Conservation (phyloP, 2,888 invertebrate genomes). For the Sphaeridia pumilis region DNA sequence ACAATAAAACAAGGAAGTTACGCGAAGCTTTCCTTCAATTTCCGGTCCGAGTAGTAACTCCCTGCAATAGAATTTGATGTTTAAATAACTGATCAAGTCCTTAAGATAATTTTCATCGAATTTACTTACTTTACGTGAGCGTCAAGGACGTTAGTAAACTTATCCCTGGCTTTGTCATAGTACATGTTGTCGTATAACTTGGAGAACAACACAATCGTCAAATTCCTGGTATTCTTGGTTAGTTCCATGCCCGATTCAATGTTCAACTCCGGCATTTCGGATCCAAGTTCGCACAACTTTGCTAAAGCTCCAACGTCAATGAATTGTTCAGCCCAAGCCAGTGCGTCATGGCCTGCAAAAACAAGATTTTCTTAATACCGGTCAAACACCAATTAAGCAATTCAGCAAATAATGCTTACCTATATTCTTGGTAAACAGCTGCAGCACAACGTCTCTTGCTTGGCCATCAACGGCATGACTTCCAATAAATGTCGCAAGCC, state of each 20-base stretch:
- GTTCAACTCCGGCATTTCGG: conserved; percentile 82
- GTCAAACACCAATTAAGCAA: not conserved
- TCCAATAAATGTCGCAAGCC: conserved; percentile 72
- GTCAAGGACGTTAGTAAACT: conserved; percentile 64
- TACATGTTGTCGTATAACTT: conserved; percentile 93
- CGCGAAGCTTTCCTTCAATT: conserved; percentile 72
- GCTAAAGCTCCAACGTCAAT: conserved; percentile 52
- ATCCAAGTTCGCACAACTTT: conserved; percentile 77
- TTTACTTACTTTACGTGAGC: conserved; percentile 62
- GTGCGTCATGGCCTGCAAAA: conserved; percentile 49
- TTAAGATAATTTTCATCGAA: too few species aligned
- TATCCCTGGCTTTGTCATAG: conserved; percentile 67
- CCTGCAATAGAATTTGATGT: conserved; percentile 36
- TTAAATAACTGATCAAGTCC: too few species aligned
- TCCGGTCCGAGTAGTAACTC: conserved; percentile 73
- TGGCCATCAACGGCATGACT: conserved; percentile 70
- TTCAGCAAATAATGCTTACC: conserved; percentile 38
- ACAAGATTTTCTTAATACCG: not conserved
- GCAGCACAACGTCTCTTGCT: conserved; percentile 84
- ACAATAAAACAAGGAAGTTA: conserved; percentile 75
- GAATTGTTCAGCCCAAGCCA: conserved; percentile 84
- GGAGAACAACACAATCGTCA: conserved; percentile 80
- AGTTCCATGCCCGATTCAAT: conserved; percentile 85
- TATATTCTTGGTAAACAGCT: conserved; percentile 79
- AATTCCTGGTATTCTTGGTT: conserved; percentile 74